A percentile compares a stretch with the other conserved stretches of the same genome.
Conservation (phyloP, 2,797 vertebrate species). For the Scyliorhinus canicula region DNA sequence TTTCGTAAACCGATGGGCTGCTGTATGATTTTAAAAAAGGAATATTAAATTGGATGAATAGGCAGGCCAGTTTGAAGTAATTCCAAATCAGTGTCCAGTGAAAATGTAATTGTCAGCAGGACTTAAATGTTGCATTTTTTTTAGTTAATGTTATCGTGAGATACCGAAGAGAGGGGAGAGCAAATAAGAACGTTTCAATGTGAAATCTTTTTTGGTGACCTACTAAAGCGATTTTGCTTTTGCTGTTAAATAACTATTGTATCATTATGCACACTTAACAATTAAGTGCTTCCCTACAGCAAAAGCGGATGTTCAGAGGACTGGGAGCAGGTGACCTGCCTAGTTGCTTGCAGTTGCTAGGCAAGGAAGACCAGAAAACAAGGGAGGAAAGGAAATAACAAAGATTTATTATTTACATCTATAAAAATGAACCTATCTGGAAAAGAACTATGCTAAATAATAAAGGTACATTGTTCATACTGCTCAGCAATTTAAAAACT, state of each 20-base stretch:
- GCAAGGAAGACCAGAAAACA: background rate
- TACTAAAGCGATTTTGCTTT: background rate
- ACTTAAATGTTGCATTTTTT: background rate
- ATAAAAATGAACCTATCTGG: background rate
- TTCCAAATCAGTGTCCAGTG: background rate
- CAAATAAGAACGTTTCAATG: background rate
- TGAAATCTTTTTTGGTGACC: background rate
- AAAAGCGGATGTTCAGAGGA: background rate
- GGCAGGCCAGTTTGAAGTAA: background rate
- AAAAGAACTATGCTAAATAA: constrained; percentile 17
- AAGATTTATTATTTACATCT: background rate
- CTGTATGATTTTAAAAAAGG: background rate
- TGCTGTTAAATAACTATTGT: background rate
- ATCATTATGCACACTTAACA: background rate
- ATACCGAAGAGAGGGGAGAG: background rate
- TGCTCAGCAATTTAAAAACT: background rate
- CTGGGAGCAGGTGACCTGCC: background rate
- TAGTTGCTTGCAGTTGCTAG: background rate
- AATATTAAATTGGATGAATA: background rate
- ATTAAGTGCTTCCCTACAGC: background rate
- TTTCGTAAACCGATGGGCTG: background rate
- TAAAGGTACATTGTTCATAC: background rate
- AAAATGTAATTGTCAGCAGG: background rate
- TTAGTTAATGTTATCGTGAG: background rate
- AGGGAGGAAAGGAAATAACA: background rate